These are phyloP conservation scores for Drosophila sucinea DNA, from an alignment of 1,140 invertebrate species.

Conservation along the genomic window DNA sequence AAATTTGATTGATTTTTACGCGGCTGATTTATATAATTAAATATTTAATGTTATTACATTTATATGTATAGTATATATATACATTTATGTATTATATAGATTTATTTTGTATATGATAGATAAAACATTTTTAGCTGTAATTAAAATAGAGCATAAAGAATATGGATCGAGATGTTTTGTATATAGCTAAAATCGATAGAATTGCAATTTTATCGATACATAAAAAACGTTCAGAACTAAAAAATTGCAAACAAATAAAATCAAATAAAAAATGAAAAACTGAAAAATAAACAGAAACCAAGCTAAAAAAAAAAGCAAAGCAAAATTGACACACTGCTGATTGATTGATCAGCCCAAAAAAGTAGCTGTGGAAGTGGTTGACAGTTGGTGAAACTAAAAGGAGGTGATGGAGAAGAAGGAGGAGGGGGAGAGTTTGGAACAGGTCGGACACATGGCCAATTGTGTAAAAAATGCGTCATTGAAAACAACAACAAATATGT, in stretches of 20 bases:
- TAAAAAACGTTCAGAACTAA: background rate
- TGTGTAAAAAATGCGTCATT: slow-evolving; percentile 57
- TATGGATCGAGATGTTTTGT: background rate
- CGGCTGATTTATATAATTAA: slow-evolving; percentile 50
- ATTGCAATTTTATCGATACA: background rate
- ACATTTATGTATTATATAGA: slow-evolving; percentile 32
- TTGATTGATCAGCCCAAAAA: slow-evolving; percentile 15
- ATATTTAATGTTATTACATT: slow-evolving; percentile 38
- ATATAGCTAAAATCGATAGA: background rate
- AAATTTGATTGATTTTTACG: slow-evolving; percentile 64
- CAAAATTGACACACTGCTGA: slow-evolving; percentile 11
- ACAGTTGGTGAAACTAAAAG: background rate
- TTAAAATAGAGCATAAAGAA: slow-evolving; percentile 16
- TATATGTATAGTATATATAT: slow-evolving; percentile 27
- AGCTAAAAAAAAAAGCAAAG: slow-evolving; percentile 1
- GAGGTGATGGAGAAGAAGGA: background rate
- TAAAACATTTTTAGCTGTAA: slow-evolving; percentile 26
- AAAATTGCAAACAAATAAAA: background rate
- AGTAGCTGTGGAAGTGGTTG: background rate
- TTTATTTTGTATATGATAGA: slow-evolving; percentile 30
- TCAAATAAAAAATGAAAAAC: background rate
- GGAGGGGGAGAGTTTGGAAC: background rate
- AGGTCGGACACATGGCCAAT: slow-evolving; percentile 3
- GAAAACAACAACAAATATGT: slow-evolving; percentile 44
- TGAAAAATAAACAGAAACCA: background rate